A percentile compares a stretch with the other conserved stretches of the same genome.
Conservation (phyloP, 2,888 invertebrate genomes). For the Falcaria lacertinaria region DNA sequence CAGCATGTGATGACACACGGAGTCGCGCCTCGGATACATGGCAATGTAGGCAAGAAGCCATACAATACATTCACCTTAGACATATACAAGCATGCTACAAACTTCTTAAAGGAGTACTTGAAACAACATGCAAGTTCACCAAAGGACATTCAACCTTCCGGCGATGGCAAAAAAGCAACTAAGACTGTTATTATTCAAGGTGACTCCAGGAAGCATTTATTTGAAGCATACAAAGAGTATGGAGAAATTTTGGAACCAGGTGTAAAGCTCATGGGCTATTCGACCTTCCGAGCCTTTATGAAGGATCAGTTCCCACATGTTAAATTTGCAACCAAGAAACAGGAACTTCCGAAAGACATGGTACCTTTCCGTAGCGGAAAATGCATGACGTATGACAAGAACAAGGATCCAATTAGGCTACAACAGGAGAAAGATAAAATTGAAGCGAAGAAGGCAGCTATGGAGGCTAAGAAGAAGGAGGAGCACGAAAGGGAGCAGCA, state of each 20-base stretch:
- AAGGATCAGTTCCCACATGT: conserved; percentile 90
- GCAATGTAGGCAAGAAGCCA: conserved; percentile 89
- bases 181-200: conserved; percentile 75
- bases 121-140: conserved; percentile 82
- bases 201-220: conserved; percentile 83
- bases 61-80: conserved; percentile 89
- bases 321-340: conserved; percentile 83
- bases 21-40: conserved; percentile 87
- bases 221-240: conserved; percentile 86
- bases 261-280: conserved; percentile 88
- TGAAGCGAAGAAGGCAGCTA: conserved; percentile 72
- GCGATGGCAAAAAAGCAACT: conserved; percentile 70
- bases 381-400: conserved; percentile 75
- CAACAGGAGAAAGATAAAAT: conserved; percentile 74
- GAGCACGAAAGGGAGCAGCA: conserved; percentile 65
- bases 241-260: conserved; percentile 85
- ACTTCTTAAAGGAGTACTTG: conserved; percentile 86
- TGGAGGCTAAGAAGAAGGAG: conserved; percentile 74
- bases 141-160: conserved; percentile 70
- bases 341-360: conserved; percentile 68
- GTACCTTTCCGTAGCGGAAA: conserved; percentile 77
- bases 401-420: conserved; percentile 71
- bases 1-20: conserved; percentile 90
- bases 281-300: conserved; percentile 89
- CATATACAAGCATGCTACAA: conserved; percentile 88